Percentiles rank a stretch among this genome's conserved stretches.
Conservation (phyloP, 2,888 invertebrate species). For the Parnassius apollo region DNA sequence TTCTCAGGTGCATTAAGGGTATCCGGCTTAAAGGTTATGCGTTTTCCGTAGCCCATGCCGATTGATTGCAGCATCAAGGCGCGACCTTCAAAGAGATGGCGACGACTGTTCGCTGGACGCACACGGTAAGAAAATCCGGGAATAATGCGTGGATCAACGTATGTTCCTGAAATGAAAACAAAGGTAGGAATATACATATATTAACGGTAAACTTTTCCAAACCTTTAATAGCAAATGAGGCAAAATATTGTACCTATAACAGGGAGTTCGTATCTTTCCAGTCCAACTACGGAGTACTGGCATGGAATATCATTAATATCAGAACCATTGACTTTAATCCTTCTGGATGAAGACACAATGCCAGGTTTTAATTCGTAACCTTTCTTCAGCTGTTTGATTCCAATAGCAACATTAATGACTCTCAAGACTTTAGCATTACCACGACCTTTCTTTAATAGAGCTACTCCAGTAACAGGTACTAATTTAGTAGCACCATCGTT, state of each 20-base stretch:
- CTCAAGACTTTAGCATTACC: slow-evolving; percentile 77
- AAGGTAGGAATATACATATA: background rate
- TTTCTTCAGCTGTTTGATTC: slow-evolving; percentile 74
- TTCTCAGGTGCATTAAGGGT: slow-evolving; percentile 82
- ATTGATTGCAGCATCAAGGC: slow-evolving; percentile 83
- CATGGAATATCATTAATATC: slow-evolving; percentile 85
- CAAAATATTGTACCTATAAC: slow-evolving; percentile 80
- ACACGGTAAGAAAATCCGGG: slow-evolving; percentile 88
- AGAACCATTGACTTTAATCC: slow-evolving; percentile 82
- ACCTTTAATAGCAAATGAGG: background rate
- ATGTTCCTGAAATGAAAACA: slow-evolving; percentile 79
- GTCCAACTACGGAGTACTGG: slow-evolving; percentile 83
- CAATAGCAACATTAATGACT: slow-evolving; percentile 82
- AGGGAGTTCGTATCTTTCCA: slow-evolving; percentile 85
- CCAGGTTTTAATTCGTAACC: slow-evolving; percentile 84
- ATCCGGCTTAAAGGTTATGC: slow-evolving; percentile 86
- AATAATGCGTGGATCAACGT: slow-evolving; percentile 85
- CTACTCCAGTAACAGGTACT: slow-evolving; percentile 81
- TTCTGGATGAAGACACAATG: slow-evolving; percentile 82
- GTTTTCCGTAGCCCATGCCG: slow-evolving; percentile 89
- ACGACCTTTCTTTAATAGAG: slow-evolving; percentile 76
- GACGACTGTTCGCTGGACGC: slow-evolving; percentile 83
- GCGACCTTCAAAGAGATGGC: slow-evolving; percentile 84
- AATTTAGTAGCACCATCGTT: slow-evolving; percentile 82
- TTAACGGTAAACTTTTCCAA: background rate